Conservation (phyloP, 2,113 vertebrate genomes). For the Fulmarus glacialis region DNA sequence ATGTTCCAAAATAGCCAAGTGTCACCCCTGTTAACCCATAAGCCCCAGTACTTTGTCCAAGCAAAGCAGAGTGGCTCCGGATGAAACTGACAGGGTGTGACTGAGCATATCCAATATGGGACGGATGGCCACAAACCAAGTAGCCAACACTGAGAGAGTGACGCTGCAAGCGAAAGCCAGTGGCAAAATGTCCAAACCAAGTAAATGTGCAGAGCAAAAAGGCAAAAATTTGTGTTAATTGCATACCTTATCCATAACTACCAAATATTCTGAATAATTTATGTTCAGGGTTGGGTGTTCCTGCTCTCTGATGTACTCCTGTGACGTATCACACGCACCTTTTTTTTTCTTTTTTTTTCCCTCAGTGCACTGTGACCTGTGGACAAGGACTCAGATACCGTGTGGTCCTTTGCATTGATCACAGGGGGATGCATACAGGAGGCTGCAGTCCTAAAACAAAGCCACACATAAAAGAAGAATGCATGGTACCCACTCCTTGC, state of each 20-base stretch:
- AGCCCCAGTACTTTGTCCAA: not conserved
- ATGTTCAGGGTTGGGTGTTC: not conserved
- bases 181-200: not conserved
- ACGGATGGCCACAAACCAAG: not conserved
- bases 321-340: not conserved
- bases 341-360: not conserved
- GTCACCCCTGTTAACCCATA: not conserved
- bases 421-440: constrained; percentile 91
- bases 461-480: constrained; percentile 97
- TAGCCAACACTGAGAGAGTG: not conserved
- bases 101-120: not conserved
- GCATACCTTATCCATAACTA: not conserved
- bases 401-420: constrained; percentile 95
- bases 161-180: not conserved
- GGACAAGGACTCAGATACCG: constrained; percentile 95
- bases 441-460: constrained; percentile 93
- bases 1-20: not conserved
- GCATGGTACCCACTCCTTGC: constrained; percentile 89
- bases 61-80: not conserved
- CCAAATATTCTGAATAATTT: not conserved
- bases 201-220: not conserved
- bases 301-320: not conserved
- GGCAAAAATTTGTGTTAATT: not conserved
- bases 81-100: not conserved
- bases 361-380: constrained; percentile 94